These are phyloP conservation scores for Cryptophagus acutangulus DNA, from an alignment of 2,888 invertebrate genomes.

Conservation along the genomic window DNA sequence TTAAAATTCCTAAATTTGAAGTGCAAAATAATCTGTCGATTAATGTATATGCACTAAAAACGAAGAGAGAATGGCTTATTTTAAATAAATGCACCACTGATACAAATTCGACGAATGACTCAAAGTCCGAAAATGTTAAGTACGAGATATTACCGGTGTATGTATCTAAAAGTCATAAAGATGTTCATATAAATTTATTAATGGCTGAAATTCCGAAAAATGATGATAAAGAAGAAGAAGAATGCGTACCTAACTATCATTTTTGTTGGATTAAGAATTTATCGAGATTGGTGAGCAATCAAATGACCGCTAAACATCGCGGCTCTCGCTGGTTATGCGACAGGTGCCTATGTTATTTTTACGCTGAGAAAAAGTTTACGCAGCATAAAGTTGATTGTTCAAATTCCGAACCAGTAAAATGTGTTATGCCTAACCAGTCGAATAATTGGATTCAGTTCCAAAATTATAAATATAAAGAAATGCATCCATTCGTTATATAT, in stretches of 20 bases:
- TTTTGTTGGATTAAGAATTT: slow-evolving; percentile 24
- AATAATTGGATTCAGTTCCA: slow-evolving; percentile 15
- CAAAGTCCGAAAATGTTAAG: neutral
- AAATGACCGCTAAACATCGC: slow-evolving; percentile 13
- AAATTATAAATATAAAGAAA: slow-evolving; percentile 14
- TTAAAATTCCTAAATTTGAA: slow-evolving; percentile 30
- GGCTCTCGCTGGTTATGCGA: slow-evolving; percentile 16
- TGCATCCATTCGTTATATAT: slow-evolving; percentile 20
- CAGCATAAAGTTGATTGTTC: slow-evolving; percentile 13
- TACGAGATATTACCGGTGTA: slow-evolving; percentile 6
- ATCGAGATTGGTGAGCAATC: slow-evolving; percentile 13
- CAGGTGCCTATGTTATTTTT: slow-evolving; percentile 23
- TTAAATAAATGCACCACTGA: slow-evolving; percentile 6
- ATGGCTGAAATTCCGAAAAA: slow-evolving; percentile 17
- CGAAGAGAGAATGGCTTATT: slow-evolving; percentile 8
- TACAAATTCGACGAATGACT: slow-evolving; percentile 5
- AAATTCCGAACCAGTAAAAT: too few relatives aligned
- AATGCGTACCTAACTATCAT: slow-evolving; percentile 12
- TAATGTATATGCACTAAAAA: slow-evolving; percentile 26
- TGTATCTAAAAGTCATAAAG: too few relatives aligned
- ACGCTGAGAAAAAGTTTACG: slow-evolving; percentile 1
- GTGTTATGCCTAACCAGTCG: slow-evolving; percentile 12
- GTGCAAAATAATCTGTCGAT: slow-evolving; percentile 26
- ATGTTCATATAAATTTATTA: too few relatives aligned
- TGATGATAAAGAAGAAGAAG: slow-evolving; percentile 12